Conservation (phyloP, 2,797 vertebrate genomes). For the Psittacula echo region DNA sequence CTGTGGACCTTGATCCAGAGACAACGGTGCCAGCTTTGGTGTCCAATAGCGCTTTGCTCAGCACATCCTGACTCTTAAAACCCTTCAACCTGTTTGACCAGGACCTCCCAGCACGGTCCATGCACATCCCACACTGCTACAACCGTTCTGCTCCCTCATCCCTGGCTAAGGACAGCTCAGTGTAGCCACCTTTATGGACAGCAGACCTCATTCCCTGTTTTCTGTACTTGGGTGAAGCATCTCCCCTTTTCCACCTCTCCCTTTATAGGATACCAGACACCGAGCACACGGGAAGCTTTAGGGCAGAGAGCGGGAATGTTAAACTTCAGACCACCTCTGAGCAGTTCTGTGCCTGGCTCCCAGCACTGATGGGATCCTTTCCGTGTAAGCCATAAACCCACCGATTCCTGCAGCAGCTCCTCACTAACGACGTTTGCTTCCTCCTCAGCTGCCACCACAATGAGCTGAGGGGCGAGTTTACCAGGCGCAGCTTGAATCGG, state of each 20-base stretch:
- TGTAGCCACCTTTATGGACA: rapidly evolving
- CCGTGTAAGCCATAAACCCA: not conserved
- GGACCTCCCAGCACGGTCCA: not conserved
- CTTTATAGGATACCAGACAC: rapidly evolving
- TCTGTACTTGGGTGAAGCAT: not conserved
- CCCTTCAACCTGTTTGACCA: not conserved
- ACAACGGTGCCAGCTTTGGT: rapidly evolving
- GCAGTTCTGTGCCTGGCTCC: not conserved
- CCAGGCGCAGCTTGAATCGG: not conserved
- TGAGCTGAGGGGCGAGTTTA: not conserved
- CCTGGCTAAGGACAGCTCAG: not conserved
- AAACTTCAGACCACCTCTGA: not conserved
- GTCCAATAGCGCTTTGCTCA: rapidly evolving
- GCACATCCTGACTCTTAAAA: not conserved
- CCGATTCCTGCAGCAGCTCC: not conserved
- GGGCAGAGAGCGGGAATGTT: rapidly evolving
- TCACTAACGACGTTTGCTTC: not conserved
- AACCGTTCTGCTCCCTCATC: not conserved
- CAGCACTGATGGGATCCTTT: not conserved
- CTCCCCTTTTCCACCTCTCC: not conserved
- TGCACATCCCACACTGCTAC: not conserved
- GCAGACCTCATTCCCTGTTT: not conserved
- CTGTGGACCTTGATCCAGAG: not conserved
- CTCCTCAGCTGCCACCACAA: not conserved
- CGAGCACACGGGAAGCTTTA: not conserved